Percentiles rank a stretch among this genome's conserved stretches.
phyloP scores from a whole-genome alignment of 2,113 vertebrate species.

The Martes martes region DNA sequence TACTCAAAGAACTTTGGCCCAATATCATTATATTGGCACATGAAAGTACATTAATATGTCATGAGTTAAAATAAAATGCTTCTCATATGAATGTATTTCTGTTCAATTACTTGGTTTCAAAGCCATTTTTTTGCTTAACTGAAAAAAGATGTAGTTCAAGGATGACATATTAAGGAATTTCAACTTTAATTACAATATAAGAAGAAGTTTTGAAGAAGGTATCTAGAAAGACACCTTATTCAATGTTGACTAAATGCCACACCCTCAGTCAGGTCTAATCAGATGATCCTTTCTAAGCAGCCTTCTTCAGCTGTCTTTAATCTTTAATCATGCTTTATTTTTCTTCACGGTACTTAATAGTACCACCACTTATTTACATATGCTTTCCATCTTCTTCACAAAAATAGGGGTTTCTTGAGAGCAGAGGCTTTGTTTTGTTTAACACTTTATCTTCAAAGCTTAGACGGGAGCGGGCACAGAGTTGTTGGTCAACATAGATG shows the following conservation, averaged over 20 bases:
- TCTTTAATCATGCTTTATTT: not conserved
- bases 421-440: not conserved
- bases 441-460: not conserved
- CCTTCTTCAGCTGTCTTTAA: not conserved
- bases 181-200: not conserved
- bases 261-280: not conserved
- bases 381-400: not conserved
- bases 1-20: not conserved
- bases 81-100: not conserved
- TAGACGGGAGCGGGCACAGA: not conserved
- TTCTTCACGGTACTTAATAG: not conserved
- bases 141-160: not conserved
- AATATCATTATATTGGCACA: not conserved
- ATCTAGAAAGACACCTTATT: not conserved
- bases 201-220: not conserved
- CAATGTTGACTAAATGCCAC: not conserved
- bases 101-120: not conserved
- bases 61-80: not conserved
- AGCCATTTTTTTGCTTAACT: not conserved
- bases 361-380: not conserved
- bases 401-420: not conserved
- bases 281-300: not conserved
- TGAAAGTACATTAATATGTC: not conserved
- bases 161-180: not conserved
- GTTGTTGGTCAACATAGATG: not conserved